Evolutionary conservation across 2,888 invertebrate species (phyloP), one percentile per base, ranked within the genome.

Genomic region (Merodon equestris): DNA sequence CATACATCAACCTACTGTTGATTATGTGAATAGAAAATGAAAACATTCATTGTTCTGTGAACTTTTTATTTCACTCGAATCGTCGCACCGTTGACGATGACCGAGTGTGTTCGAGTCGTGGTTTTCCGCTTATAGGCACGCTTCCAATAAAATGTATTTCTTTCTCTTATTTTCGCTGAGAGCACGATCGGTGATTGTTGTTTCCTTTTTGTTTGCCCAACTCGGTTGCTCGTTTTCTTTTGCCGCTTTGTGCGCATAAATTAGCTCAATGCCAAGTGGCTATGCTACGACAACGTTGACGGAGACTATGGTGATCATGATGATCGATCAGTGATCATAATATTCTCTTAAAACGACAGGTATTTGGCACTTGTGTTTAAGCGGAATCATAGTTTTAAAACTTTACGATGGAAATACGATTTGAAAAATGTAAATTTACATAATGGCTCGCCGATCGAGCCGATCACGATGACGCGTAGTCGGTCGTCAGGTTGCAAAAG

Each of bases 191-290:
- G n/a, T 7, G 27, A 27, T 27, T 7, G 7, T 27, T 27, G 27
- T 3, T 42, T 42, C 13, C 0, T 42, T 42, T 42, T 40, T n/a
- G 1, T 50, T 12, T 14, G 1, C 34, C 7, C 13, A 3, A 27
- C 9, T 27, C 27, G 12, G 19, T 14, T 9, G 9, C 12, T 44
- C 44, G 36, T 14, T 4, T 13, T 36, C 19, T 27, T n/a, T 27
- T 7, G 27, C 27, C 3, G 7, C 34, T 66, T 40, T 40, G 34
- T 42, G 60, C 40, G 48, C 70, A 70, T 70, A 70, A 70, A 70
- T 70, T 54, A 61, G 42, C 48, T 54, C 60, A 70, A 53, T 61
- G 60, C 60, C 60, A 70, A 70, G 45, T 53, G 34, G 45, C 47
- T 63, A 45, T 12, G 1, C 56, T 15, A 18, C 38, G 17, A 42